phyloP scores from a whole-genome alignment of 2,797 vertebrate genomes.

The Bradypodion ventrale region DNA sequence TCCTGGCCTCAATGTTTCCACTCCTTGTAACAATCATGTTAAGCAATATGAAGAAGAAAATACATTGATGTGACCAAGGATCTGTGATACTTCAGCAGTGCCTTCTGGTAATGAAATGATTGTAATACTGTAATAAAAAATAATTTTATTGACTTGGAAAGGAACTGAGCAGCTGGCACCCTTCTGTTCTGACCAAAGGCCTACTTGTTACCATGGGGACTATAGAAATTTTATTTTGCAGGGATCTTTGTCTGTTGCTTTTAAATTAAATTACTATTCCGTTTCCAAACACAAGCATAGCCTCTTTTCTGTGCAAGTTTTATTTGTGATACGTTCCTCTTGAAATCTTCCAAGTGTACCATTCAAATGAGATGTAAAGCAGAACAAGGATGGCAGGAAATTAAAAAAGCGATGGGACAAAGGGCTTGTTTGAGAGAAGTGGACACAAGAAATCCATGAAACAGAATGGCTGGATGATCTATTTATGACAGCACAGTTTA shows the following conservation, averaged over 20 bases:
- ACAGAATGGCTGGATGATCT: neutral
- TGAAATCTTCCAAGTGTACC: constrained; percentile 33
- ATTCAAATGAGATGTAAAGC: constrained; percentile 47
- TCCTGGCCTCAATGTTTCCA: neutral
- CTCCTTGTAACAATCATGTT: neutral
- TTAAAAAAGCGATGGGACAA: neutral
- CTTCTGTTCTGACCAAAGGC: constrained; percentile 40
- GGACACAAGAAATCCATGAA: neutral
- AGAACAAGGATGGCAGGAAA: constrained; percentile 31
- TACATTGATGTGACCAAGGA: neutral
- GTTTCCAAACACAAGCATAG: constrained; percentile 43
- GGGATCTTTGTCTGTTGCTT: constrained; percentile 39
- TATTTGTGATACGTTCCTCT: constrained; percentile 40
- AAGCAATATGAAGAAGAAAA: neutral
- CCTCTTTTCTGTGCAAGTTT: constrained; percentile 38
- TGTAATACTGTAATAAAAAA: constrained; percentile 11
- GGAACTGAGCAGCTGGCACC: constrained; percentile 28
- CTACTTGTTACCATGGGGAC: constrained; percentile 64
- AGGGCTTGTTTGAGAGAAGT: neutral
- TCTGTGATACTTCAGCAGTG: neutral
- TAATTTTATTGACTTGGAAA: constrained; percentile 46
- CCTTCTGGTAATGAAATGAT: constrained; percentile 13
- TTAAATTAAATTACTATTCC: constrained; percentile 52
- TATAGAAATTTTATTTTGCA: constrained; percentile 41
- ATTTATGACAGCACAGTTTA: constrained; percentile 6